Evolutionary conservation across 1,140 invertebrate genomes (phyloP).

Genomic region (fruit fly (Drosophila melanogaster)): Release_6_plus_ISO1_MT NC_004354.4:13281001-13281500

Average conservation of each 20-base stretch:
- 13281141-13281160: slow-evolving; percentile 13
- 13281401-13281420: slow-evolving; percentile 5
- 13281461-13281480: slow-evolving; percentile 8
- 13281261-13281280: slow-evolving; percentile 7
- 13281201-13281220: slow-evolving; percentile 72
- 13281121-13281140: background rate
- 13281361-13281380: slow-evolving; percentile 39
- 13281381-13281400: background rate
- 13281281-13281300: background rate
- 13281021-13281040: too few relatives aligned
- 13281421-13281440: background rate
- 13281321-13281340: slow-evolving; percentile 47
- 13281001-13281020: too few relatives aligned
- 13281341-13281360: slow-evolving; percentile 43
- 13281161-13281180: slow-evolving; percentile 25
- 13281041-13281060: background rate
- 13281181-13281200: slow-evolving; percentile 28
- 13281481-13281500: slow-evolving; percentile 21
- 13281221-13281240: slow-evolving; percentile 50
- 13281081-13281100: slow-evolving; percentile 9
- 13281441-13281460: slow-evolving; percentile 18
- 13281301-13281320: background rate
- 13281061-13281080: too few relatives aligned
- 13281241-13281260: slow-evolving; percentile 33
- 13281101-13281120: background rate